These are phyloP conservation scores for Callorhinus ursinus DNA, from an alignment of 2,113 vertebrate species.

Conservation along the genomic window DNA sequence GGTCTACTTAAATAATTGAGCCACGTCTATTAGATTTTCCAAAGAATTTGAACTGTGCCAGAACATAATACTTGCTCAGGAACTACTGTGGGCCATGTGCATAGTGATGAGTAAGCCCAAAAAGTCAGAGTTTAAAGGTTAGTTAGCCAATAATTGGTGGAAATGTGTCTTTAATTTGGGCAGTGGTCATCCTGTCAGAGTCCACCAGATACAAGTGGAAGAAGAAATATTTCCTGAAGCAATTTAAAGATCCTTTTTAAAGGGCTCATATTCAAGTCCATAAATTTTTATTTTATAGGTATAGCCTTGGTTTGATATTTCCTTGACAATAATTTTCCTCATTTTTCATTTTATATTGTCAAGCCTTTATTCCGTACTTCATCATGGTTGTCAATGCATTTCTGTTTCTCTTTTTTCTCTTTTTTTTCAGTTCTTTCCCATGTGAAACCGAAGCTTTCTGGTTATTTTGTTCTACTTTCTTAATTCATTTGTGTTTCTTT, in stretches of 20 bases:
- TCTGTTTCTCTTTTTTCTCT: background rate
- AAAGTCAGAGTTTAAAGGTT: slow-evolving; percentile 14
- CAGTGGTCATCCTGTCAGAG: background rate
- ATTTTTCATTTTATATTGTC: background rate
- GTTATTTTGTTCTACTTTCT: slow-evolving; percentile 27
- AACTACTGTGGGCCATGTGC: background rate
- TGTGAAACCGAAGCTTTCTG: background rate
- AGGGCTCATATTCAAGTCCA: background rate
- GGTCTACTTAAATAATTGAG: background rate
- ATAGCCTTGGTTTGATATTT: background rate
- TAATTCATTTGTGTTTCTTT: background rate
- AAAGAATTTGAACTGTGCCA: slow-evolving; percentile 21
- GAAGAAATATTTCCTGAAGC: slow-evolving; percentile 31
- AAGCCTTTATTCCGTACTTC: background rate
- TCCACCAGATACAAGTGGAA: background rate
- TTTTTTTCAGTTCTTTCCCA: background rate
- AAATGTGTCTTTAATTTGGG: background rate
- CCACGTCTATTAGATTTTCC: background rate
- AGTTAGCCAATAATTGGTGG: background rate
- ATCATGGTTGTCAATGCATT: background rate
- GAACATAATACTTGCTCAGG: background rate
- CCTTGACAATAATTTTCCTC: background rate
- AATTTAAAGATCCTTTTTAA: slow-evolving; percentile 30
- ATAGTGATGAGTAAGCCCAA: background rate
- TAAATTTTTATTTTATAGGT: slow-evolving; percentile 54